Conservation (phyloP, 2,113 vertebrate species). For the Engystomops pustulosus region DNA sequence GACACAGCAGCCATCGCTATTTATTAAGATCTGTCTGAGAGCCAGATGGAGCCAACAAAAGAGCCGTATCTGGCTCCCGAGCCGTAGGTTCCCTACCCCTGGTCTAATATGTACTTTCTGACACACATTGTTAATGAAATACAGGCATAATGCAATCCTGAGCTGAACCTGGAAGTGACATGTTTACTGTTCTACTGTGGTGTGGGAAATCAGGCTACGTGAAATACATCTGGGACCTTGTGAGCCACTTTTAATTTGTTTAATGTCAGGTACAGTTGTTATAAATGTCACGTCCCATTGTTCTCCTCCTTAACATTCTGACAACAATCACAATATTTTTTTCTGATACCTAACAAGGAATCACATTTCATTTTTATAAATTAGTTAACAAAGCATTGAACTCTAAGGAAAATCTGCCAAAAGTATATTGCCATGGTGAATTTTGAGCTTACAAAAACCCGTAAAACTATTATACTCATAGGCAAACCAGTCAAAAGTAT, state of each 20-base stretch:
- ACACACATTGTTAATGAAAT: too few species aligned
- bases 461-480: too few species aligned
- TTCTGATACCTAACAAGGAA: conserved; percentile 31
- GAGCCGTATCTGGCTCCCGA: too few species aligned
- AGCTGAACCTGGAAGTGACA: background rate
- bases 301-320: conserved; percentile 1
- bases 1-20: too few species aligned
- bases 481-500: too few species aligned
- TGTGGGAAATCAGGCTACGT: background rate
- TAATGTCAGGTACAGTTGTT: conserved; percentile 24
- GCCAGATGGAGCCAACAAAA: too few species aligned
- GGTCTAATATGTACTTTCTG: too few species aligned
- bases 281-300: background rate
- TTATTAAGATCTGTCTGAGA: too few species aligned
- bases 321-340: conserved; percentile 28
- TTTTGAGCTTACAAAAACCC: background rate
- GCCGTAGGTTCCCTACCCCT: too few species aligned
- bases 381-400: background rate
- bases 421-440: background rate
- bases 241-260: conserved; percentile 47
- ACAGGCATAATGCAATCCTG: background rate
- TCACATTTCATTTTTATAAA: conserved; percentile 23
- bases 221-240: conserved; percentile 18
- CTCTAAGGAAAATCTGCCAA: background rate
- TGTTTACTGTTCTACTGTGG: background rate